These are phyloP conservation scores for Apamea monoglypha DNA, from an alignment of 2,888 invertebrate genomes.

Conservation along the genomic window DNA sequence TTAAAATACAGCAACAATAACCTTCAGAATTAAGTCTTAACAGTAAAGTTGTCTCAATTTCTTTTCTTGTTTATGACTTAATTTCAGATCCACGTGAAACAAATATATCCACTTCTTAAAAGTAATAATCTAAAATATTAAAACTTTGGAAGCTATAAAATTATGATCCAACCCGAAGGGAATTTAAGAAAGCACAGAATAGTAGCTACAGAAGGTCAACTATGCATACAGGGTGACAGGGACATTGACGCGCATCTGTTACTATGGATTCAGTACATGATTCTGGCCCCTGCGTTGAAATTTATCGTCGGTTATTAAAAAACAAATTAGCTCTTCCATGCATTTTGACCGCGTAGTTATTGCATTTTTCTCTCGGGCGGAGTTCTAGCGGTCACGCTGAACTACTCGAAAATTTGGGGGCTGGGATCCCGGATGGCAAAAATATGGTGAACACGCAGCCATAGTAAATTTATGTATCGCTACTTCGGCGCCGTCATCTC, in stretches of 20 bases:
- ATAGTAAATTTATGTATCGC: too few species aligned
- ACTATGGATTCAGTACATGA: too few species aligned
- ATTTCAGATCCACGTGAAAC: constrained; percentile 26
- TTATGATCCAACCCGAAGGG: constrained; percentile 18
- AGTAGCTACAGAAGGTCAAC: background rate
- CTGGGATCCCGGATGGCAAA: too few species aligned
- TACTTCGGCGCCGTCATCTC: too few species aligned
- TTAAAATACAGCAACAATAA: background rate
- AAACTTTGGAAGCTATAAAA: constrained; percentile 30
- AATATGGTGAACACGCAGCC: too few species aligned
- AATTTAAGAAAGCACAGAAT: background rate
- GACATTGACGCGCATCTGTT: background rate
- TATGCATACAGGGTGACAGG: background rate
- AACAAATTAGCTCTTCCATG: too few species aligned
- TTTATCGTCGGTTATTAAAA: too few species aligned
- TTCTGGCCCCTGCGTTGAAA: too few species aligned
- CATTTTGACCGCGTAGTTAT: too few species aligned
- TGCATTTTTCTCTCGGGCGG: too few species aligned
- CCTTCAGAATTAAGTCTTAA: background rate
- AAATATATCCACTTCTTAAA: constrained; percentile 38
- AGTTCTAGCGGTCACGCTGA: too few species aligned
- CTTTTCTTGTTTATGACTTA: constrained; percentile 28
- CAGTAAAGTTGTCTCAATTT: constrained; percentile 10
- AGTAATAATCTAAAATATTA: constrained; percentile 5
- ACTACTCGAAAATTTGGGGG: too few species aligned